A percentile compares a stretch with the other conserved stretches of the same genome.
These are phyloP conservation scores for Marcusenius ussheri DNA, from an alignment of 2,113 vertebrate genomes.

Conservation along the genomic window DNA sequence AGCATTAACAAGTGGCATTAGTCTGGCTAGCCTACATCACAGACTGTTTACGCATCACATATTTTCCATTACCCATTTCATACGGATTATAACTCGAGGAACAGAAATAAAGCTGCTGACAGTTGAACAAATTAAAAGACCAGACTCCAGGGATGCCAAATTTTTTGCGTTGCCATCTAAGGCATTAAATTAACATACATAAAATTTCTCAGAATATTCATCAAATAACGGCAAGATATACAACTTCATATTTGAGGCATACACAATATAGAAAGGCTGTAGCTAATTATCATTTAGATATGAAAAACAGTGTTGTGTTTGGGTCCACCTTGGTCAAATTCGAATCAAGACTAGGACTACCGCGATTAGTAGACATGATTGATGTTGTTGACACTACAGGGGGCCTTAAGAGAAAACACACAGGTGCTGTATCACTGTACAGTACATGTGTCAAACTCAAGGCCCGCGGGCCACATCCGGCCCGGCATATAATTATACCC, in stretches of 20 bases:
- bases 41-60: slow-evolving; percentile 13
- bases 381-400: no score
- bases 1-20: neutral
- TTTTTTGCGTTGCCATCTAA: neutral
- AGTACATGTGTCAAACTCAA: no score
- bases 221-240: neutral
- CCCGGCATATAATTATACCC: no score
- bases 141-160: neutral
- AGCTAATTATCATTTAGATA: no score
- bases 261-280: no score
- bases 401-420: no score
- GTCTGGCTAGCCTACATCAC: neutral
- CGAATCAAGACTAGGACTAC: no score
- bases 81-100: neutral
- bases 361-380: no score
- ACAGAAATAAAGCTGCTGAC: neutral
- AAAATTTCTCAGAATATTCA: neutral
- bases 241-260: neutral
- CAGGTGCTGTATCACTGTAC: no score
- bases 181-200: neutral
- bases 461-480: no score
- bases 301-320: no score
- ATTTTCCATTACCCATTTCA: slow-evolving; percentile 32
- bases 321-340: no score
- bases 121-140: neutral